Percentiles rank a stretch among this genome's conserved stretches.
These are phyloP conservation scores for Eumaeus atala DNA, from an alignment of 1,140 invertebrate genomes.

Conservation along the genomic window DNA sequence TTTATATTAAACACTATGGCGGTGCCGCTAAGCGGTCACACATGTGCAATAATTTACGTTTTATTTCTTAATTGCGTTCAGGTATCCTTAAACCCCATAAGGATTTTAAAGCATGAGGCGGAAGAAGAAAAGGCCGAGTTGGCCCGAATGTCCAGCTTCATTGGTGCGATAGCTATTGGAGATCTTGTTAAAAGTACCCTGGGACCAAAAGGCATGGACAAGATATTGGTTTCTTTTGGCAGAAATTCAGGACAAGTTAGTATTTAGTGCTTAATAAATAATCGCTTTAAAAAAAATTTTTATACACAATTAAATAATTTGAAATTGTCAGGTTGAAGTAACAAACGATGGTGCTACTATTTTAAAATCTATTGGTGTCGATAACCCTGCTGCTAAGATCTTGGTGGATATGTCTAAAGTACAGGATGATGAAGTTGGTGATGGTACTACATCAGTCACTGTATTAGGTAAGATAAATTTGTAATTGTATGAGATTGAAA, in stretches of 20 bases:
- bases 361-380: conserved; percentile 95
- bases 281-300: too few relatives aligned
- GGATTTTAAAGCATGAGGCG: conserved; percentile 95
- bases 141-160: conserved; percentile 95
- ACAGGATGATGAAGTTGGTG: conserved; percentile 99
- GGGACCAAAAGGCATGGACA: conserved; percentile 99
- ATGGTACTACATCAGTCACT: conserved; percentile 99
- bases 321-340: conserved; percentile 84
- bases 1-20: neutral
- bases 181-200: conserved; percentile 98
- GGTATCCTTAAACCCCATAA: conserved; percentile 94
- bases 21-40: conserved; percentile 24
- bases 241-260: conserved; percentile 81
- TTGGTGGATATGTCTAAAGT: conserved; percentile 98
- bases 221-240: conserved; percentile 93
- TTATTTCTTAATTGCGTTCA: conserved; percentile 49
- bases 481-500: too few relatives aligned
- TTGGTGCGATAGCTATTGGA: conserved; percentile 98
- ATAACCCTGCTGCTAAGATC: conserved; percentile 99
- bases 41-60: conserved; percentile 40
- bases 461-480: conserved; percentile 81
- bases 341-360: conserved; percentile 99
- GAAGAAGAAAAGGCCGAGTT: conserved; percentile 98
- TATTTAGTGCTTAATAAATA: too few relatives aligned
- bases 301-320: neutral